Evolutionary conservation across 64 coral and sea anemone genomes (phyloP), one percentile per base, ranked within the genome.

Genomic region (Pachyseris speciosa): DNA sequence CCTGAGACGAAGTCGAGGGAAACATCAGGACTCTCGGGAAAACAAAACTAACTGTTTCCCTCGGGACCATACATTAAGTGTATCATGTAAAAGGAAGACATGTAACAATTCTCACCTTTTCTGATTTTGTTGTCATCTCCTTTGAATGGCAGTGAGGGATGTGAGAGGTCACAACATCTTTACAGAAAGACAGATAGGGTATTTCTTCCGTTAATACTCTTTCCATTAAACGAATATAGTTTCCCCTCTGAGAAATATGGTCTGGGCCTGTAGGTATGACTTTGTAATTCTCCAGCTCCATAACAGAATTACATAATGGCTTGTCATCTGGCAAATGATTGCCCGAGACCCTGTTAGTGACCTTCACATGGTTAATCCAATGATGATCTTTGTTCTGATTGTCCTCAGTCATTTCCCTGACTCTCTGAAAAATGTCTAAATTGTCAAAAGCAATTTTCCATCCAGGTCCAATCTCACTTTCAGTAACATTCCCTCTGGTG

Each of bases 361-460:
- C 39, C 40, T 44, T 64, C 5, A 72, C 58, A 69, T 88, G 61
- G 15, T 83, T 88, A 1, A 87, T 37, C 92, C 92, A 94, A 33
- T 88, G 92, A 6, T 33, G 30, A 41, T 94, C 92, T 36, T 88
- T 94, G 11, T 94, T 88, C 32, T 94, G 92, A 61, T 94, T 88
- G 2, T 94, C 92, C 32, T 80, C 74, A 1, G 84, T 88, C 84
- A 94, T 94, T 4, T 94, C 73, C 37, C 60, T 78, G 5, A 83
- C 85, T 87, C 26, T 71, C 42, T 94, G 92, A 30, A 45, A 50
- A 7, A 88, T 24, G 59, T 94, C 84, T 31, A 94, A 72, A 15
- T 94, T 94, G 37, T 94, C 92, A 94, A 94, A 88, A 0, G 72
- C 92, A 71, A 94, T 69, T 48, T 88, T 80, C 31, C 37, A 72